Evolutionary conservation across 2,113 vertebrate species (phyloP).

Genomic region (Zosterops japonicus): DNA sequence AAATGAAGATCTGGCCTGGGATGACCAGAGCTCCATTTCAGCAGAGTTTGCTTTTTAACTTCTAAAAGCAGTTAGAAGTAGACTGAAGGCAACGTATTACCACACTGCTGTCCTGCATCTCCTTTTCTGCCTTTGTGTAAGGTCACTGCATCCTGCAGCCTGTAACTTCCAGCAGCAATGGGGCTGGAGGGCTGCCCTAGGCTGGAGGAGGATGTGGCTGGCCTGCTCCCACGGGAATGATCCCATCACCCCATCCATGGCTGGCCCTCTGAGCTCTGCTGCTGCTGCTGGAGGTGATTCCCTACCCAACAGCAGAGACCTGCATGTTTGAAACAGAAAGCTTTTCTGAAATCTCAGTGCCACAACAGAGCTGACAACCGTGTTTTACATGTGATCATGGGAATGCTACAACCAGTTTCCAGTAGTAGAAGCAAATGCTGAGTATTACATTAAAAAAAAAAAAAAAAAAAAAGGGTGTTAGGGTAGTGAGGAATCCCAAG

Average conservation of each 20-base stretch:
- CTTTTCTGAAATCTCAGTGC: not conserved
- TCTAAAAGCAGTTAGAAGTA: slow-evolving; percentile 42
- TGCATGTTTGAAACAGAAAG: not conserved
- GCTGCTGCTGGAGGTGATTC: not conserved
- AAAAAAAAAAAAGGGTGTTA: not conserved
- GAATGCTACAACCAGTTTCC: not conserved
- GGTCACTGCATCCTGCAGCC: not conserved
- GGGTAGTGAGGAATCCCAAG: not conserved
- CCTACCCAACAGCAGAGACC: not conserved
- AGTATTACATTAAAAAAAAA: not conserved
- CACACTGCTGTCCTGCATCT: slow-evolving; percentile 40
- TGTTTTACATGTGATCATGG: not conserved
- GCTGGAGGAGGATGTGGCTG: not conserved
- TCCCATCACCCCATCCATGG: not conserved
- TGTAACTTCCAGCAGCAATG: not conserved
- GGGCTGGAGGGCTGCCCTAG: not conserved
- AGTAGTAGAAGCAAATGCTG: slow-evolving; percentile 37
- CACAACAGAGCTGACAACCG: not conserved
- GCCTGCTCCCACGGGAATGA: not conserved
- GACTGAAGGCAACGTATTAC: slow-evolving; percentile 45
- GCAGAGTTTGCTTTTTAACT: slow-evolving; percentile 8
- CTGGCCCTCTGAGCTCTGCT: not conserved
- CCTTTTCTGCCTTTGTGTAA: slow-evolving; percentile 17
- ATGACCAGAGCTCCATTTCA: slow-evolving; percentile 40
- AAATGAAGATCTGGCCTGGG: not conserved